Base-by-base conservation (phyloP, 2,113 vertebrate genomes). In the Corythaeola cristata region DNA sequence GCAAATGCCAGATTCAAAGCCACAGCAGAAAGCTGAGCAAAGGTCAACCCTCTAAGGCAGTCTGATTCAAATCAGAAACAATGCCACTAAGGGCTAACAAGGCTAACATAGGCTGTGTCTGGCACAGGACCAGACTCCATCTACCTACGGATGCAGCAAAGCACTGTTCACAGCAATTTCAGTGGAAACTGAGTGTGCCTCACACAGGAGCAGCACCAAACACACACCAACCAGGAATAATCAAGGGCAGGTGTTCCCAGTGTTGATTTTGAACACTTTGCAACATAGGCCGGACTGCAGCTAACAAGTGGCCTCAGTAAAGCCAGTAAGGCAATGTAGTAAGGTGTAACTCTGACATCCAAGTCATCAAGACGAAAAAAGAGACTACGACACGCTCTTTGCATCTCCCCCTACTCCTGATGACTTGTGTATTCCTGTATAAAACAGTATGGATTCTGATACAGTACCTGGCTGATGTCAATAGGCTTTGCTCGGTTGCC, bases 401-500 rank as follows among this genome's bases (percentile, higher is more conserved):
- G 16, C 22, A 64, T 16, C n/a, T 79, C 6, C 6, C 7, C 17
- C 6, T 1, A 6, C 6, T 74, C 30, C 33, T 49, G 24, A 37
- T 27, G 27, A 52, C 10, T 77, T 67, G 18, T 35, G 5, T 32
- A 19, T 21, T 78, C 37, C 39, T 87, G 18, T 66, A 62, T 50
- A 80, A 88, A 82, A 11, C 24, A 49, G 37, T 13, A 79, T 4
- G 15, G n/a, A 45, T 19, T 77, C 39, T 56, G 52, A 90, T 50
- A 95, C 78, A 53, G 30, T 98, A 99, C 99, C 99, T 98, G 99
- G 95, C 98, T 99, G 93, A 98, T 95, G 97, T 99, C 99, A 89
- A 99, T 98, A 67, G 99, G 99, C 89, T 99, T 99, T 26, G 99
- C 99, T 21, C 98, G 97, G 94, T 98, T 99, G 94, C 99, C 99